Evolutionary conservation across 1,140 invertebrate genomes (phyloP), one percentile per base, ranked within the genome.

Genomic region (Habropoda laboriosa): DNA sequence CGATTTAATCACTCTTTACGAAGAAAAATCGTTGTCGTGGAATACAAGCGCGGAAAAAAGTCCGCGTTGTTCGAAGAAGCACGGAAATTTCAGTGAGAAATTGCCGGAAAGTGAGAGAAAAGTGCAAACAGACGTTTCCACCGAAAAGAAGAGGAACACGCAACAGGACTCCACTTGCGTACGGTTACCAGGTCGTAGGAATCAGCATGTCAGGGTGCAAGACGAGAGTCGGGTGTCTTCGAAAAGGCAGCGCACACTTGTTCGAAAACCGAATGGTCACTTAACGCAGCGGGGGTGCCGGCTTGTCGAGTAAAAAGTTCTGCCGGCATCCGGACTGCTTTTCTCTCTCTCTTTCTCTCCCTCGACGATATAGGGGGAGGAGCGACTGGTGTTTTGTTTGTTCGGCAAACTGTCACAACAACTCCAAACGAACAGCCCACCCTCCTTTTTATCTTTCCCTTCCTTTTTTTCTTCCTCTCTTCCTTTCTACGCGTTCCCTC

Each of bases 361-460:
- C 12, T 35, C 5, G 32, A 1, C 58, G 2, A 51, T n/a, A 18
- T 24, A 38, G 78, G 47, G 49, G 68, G 66, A 68, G 78, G 74
- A 60, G 35, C 74, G 63, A 27, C 64, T 79, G 81, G 77, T 85
- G 81, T 87, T 87, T 87, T 91, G 85, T 90, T 90, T 91, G 86
- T 77, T 74, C 81, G 82, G 79, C 58, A 84, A 91, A 91, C 86
- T 91, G 90, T 91, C 90, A 91, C 86, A 91, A 91, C 90, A 91
- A 89, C 75, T 89, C 83, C 82, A 87, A 81, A 79, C 42, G 53
- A 30, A 68, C 55, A 67, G 68, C 55, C 67, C 71, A 49, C 68
- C 70, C 53, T 63, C 63, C 51, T 35, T 60, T 63, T 64, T 55
- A 57, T 73, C 79, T 60, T 21, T 5, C 42, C 30, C 49, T 58